A percentile compares a stretch with the other conserved stretches of the same genome.
Conservation (phyloP, 2,797 vertebrate species). For the Myotis myotis region DNA sequence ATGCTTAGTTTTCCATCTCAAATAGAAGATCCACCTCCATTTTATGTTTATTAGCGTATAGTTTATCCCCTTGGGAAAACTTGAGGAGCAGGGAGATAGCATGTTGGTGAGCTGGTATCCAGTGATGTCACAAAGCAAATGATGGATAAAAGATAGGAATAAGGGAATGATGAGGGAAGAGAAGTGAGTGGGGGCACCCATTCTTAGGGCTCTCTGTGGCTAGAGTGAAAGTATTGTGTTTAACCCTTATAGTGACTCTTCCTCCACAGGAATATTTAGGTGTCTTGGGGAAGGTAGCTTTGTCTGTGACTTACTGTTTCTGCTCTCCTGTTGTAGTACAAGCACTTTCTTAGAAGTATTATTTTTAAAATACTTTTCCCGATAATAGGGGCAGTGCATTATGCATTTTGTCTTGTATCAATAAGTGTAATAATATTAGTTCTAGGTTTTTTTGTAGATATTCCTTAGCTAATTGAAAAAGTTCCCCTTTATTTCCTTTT, state of each 20-base stretch:
- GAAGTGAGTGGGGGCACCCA: neutral
- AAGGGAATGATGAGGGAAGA: neutral
- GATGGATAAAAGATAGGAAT: neutral
- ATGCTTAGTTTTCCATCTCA: neutral
- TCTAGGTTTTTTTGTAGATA: neutral
- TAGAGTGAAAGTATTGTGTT: neutral
- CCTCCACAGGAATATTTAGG: neutral
- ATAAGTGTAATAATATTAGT: neutral
- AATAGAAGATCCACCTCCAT: neutral
- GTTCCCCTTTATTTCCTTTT: neutral
- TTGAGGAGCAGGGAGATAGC: neutral
- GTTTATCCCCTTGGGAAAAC: neutral
- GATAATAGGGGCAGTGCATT: neutral
- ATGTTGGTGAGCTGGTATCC: neutral
- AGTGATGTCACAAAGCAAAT: neutral
- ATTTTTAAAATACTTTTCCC: neutral
- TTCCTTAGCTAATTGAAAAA: neutral
- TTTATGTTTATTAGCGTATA: neutral
- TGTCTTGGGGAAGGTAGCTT: neutral
- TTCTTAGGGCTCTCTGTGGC: neutral
- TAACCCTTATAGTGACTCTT: neutral
- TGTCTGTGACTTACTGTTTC: neutral
- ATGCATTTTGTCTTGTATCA: neutral
- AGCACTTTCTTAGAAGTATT: neutral
- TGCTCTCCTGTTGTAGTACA: neutral